Conservation (phyloP, 1,140 invertebrate species). For the Anastatus disparis region DNA sequence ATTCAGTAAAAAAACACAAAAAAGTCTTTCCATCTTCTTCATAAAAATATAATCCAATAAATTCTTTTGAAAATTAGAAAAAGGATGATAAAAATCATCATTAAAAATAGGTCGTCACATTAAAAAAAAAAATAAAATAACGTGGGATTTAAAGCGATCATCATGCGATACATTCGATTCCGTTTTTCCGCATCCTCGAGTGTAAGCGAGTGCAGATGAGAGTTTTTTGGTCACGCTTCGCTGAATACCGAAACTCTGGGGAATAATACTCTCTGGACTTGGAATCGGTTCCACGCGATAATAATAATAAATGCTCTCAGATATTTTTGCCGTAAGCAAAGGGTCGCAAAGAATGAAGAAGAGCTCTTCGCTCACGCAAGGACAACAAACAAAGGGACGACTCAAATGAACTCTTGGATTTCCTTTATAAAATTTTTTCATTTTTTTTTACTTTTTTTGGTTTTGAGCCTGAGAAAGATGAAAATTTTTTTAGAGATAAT, state of each 20-base stretch:
- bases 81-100: too few relatives aligned
- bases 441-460: too few relatives aligned
- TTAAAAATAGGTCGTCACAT: too few relatives aligned
- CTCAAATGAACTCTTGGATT: neutral
- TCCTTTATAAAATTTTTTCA: too few relatives aligned
- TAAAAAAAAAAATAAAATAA: too few relatives aligned
- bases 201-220: neutral
- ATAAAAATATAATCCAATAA: too few relatives aligned
- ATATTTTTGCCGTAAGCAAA: neutral
- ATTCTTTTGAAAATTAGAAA: too few relatives aligned
- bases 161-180: slow-evolving; percentile 2
- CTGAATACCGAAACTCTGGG: slow-evolving; percentile 17
- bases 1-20: too few relatives aligned
- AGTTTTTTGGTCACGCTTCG: neutral
- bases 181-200: slow-evolving; percentile 6
- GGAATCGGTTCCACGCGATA: slow-evolving; percentile 36
- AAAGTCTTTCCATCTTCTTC: too few relatives aligned
- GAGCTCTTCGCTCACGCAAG: neutral
- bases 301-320: too few relatives aligned
- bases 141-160: slow-evolving; percentile 24
- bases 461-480: too few relatives aligned
- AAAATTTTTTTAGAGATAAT: too few relatives aligned
- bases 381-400: neutral
- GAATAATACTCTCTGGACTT: slow-evolving; percentile 9
- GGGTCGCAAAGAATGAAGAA: neutral